Evolutionary conservation across 2,888 invertebrate genomes (phyloP).

Genomic region (Xylocampa areola): DNA sequence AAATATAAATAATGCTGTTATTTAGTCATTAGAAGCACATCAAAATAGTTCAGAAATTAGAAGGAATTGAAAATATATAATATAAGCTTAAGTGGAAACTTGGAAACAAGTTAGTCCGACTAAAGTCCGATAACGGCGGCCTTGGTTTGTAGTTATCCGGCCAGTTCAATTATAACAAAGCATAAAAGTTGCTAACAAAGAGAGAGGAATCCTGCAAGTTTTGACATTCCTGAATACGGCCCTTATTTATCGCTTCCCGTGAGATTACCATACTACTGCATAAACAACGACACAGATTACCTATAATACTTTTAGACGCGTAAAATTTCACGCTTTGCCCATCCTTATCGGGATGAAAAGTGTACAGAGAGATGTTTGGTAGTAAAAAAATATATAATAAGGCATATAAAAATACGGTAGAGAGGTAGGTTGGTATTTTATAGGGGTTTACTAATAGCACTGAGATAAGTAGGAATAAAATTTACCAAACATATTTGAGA

Average conservation of each 20-base stretch:
- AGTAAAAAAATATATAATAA: constrained; percentile 55
- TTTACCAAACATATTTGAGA: constrained; percentile 39
- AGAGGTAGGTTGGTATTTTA: constrained; percentile 45
- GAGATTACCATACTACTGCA: constrained; percentile 70
- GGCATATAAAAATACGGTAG: constrained; percentile 42
- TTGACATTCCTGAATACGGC: constrained; percentile 64
- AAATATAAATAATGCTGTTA: too few species aligned
- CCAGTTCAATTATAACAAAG: constrained; percentile 70
- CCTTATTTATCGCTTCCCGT: constrained; percentile 73
- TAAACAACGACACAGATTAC: constrained; percentile 72
- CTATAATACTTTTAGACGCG: constrained; percentile 60
- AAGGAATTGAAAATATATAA: constrained; percentile 17
- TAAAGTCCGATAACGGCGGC: constrained; percentile 30
- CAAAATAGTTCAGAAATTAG: too few species aligned
- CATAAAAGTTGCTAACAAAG: constrained; percentile 74
- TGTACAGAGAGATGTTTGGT: constrained; percentile 50
- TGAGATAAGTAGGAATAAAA: constrained; percentile 50
- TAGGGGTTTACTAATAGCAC: constrained; percentile 56
- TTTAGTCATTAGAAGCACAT: too few species aligned
- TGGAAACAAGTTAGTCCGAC: constrained; percentile 22
- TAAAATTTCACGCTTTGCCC: constrained; percentile 66
- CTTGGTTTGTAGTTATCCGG: constrained; percentile 54
- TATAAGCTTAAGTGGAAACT: constrained; percentile 28
- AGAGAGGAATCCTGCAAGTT: constrained; percentile 67
- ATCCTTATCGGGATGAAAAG: constrained; percentile 61